Conservation (phyloP, 2,888 invertebrate genomes). For the Sicus ferrugineus region DNA sequence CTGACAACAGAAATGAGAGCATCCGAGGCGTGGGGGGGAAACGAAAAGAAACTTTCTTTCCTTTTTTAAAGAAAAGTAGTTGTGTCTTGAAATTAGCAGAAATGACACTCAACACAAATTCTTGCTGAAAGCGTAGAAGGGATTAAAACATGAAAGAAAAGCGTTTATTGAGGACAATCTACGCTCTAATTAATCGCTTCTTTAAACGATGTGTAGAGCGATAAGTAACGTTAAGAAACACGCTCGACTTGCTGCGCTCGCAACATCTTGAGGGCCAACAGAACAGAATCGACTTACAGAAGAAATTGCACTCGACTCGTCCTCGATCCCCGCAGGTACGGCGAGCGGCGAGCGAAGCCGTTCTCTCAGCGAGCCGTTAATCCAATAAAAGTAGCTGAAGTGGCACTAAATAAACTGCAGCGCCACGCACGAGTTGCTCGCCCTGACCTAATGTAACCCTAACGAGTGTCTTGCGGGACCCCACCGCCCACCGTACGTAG, state of each 20-base stretch:
- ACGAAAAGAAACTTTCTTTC: no score
- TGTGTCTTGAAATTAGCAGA: no score
- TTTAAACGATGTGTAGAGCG: no score
- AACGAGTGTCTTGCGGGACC: slow-evolving; percentile 1
- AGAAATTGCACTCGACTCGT: no score
- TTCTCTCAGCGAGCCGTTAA: slow-evolving; percentile 23
- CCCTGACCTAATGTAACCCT: slow-evolving; percentile 25
- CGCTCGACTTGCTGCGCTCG: background rate
- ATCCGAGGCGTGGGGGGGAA: no score
- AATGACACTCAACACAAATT: no score
- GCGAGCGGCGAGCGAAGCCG: background rate
- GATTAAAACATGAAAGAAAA: no score
- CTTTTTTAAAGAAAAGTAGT: no score
- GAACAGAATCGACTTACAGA: background rate
- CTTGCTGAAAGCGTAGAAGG: background rate
- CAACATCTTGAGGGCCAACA: slow-evolving; percentile 1
- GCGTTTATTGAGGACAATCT: background rate
- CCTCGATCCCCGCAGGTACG: no score
- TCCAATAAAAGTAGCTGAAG: slow-evolving; percentile 31
- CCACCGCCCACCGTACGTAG: no score
- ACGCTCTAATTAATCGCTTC: background rate
- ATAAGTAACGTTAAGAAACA: background rate
- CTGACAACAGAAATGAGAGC: no score
- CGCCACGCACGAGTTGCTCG: slow-evolving; percentile 22
- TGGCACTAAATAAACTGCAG: slow-evolving; percentile 31